A percentile compares a stretch with the other conserved stretches of the same genome.
Evolutionary conservation across 2,113 vertebrate species (phyloP).

Genomic region (Alethe castanea): DNA sequence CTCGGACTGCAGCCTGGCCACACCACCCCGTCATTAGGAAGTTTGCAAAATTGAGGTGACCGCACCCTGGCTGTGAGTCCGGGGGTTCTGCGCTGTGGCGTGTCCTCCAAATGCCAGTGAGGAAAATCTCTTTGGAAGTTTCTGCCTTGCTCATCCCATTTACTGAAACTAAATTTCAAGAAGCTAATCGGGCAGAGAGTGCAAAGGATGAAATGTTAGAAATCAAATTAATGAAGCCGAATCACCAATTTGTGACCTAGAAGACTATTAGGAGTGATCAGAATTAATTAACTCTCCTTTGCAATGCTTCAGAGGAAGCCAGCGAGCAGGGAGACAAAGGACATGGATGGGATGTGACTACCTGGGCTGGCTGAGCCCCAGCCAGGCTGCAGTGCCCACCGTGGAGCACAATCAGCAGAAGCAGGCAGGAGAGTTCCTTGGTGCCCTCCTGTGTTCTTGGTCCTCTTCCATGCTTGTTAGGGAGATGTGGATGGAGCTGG

Average conservation of each 20-base stretch:
- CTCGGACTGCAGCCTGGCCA: background rate
- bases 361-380: background rate
- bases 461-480: background rate
- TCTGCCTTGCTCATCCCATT: conserved; percentile 68
- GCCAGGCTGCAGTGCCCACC: background rate
- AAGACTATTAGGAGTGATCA: conserved; percentile 67
- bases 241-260: conserved; percentile 69
- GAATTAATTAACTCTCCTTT: conserved; percentile 68
- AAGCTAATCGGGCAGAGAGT: conserved; percentile 74
- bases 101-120: conserved; percentile 34
- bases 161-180: conserved; percentile 69
- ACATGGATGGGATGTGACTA: conserved; percentile 47
- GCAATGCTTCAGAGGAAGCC: conserved; percentile 1
- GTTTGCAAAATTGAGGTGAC: background rate
- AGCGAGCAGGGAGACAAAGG: background rate
- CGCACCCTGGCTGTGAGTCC: background rate
- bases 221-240: conserved; percentile 72
- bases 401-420: background rate
- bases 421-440: accelerated
- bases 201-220: conserved; percentile 70
- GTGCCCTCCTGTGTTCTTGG: background rate
- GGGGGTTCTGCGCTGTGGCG: background rate
- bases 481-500: background rate
- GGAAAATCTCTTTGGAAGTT: conserved; percentile 72
- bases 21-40: background rate